Evolutionary conservation across 64 coral and sea anemone species (phyloP).

Genomic region (Stichodactyla mertensii): DNA sequence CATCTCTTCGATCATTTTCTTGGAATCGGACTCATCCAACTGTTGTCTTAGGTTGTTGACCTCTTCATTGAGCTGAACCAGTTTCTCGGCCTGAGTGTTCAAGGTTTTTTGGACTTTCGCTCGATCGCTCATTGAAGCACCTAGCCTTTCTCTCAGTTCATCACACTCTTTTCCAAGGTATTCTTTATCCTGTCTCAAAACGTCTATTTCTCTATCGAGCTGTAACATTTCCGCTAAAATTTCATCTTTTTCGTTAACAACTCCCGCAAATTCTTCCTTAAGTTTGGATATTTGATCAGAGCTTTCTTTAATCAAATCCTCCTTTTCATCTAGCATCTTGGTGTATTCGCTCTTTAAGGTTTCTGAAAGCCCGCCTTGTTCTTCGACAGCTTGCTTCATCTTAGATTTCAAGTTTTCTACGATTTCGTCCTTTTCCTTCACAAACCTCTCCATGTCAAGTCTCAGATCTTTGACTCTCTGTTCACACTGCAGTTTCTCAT

Average conservation of each 20-base stretch:
- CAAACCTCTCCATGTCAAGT: slow-evolving; percentile 61
- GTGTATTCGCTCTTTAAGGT: slow-evolving; percentile 37
- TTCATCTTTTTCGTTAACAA: slow-evolving; percentile 3
- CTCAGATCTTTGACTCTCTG: slow-evolving; percentile 54
- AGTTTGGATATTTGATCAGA: neutral
- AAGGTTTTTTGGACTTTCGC: slow-evolving; percentile 27
- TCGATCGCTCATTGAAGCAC: slow-evolving; percentile 31
- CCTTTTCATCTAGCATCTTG: slow-evolving; percentile 28
- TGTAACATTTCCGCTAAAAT: neutral
- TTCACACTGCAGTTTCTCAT: slow-evolving; percentile 73
- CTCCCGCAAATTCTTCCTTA: neutral
- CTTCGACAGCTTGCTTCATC: slow-evolving; percentile 41
- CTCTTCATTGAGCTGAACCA: neutral
- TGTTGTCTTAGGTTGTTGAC: neutral
- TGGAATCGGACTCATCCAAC: neutral
- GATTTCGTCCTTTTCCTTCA: slow-evolving; percentile 68
- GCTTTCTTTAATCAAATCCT: slow-evolving; percentile 18
- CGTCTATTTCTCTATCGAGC: neutral
- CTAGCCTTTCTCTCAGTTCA: slow-evolving; percentile 19
- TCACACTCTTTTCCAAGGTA: slow-evolving; percentile 23
- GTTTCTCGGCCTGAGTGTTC: slow-evolving; percentile 18
- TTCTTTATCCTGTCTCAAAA: slow-evolving; percentile 4
- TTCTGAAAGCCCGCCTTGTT: slow-evolving; percentile 44
- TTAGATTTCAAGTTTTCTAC: slow-evolving; percentile 44
- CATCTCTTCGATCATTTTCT: slow-evolving; percentile 2